A percentile compares a stretch with the other conserved stretches of the same genome.
Evolutionary conservation across 2,888 invertebrate species (phyloP).

Genomic region (Cephus pygmeus): DNA sequence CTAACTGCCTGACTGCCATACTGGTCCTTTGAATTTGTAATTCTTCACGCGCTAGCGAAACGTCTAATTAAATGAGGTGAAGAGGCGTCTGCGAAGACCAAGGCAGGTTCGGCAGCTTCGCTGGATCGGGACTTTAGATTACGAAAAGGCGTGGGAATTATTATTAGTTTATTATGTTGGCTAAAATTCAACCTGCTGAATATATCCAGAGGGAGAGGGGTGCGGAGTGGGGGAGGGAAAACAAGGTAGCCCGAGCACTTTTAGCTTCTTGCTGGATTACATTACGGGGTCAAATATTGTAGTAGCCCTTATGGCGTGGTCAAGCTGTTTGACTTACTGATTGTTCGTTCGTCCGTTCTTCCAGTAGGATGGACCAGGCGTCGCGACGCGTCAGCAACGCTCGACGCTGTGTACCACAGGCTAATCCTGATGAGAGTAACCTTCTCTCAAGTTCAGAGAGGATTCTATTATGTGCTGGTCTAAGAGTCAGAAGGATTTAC

Average conservation of each 20-base stretch:
- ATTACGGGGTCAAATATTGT: conserved; percentile 51
- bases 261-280: conserved; percentile 32
- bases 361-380: conserved; percentile 18
- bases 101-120: too few species aligned
- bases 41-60: conserved; percentile 16
- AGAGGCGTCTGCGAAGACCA: too few species aligned
- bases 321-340: conserved; percentile 48
- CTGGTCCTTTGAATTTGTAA: conserved; percentile 19
- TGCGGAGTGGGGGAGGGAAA: too few species aligned
- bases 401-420: conserved; percentile 8
- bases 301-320: conserved; percentile 37
- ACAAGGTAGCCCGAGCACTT: background rate
- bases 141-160: too few species aligned
- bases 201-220: too few species aligned
- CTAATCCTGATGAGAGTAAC: too few species aligned
- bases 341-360: conserved; percentile 24
- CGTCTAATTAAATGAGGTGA: conserved; percentile 15
- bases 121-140: too few species aligned
- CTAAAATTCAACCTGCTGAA: too few species aligned
- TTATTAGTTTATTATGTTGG: too few species aligned
- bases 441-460: too few species aligned
- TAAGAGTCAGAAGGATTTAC: too few species aligned
- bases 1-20: background rate
- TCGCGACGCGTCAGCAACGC: conserved; percentile 25
- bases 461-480: too few species aligned